Evolutionary conservation across 2,888 invertebrate genomes (phyloP), one percentile per base, ranked within the genome.

Genomic region (Isotomurus palustris): DNA sequence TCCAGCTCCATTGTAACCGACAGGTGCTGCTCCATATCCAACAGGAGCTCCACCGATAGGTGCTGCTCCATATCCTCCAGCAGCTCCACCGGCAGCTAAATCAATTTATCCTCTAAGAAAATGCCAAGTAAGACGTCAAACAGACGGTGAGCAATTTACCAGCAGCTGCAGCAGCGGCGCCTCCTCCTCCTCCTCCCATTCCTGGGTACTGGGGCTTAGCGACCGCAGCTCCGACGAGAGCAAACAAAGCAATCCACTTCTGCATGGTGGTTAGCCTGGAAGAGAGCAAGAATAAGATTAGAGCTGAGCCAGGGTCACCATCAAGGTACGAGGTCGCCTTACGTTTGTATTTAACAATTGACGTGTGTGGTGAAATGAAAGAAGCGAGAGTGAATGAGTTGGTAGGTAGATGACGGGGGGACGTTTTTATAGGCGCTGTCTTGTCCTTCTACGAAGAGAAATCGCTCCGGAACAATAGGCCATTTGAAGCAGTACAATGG

Each of bases 201-300:
- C 51, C 62, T n/a, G 41, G 36, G 25, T 53, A 60, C 41, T 66
- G 66, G 19, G 66, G 66, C 1, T 14, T 6, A n/a, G 64, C 62
- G 1, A 25, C 38, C 14, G 62, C 67, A 28, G 48, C 60, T 10
- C 54, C 47, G 40, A 60, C 43, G 24, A 66, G 35, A 22, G 60
- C 62, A 24, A 64, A 43, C 19, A 64, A 19, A 17, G 54, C 43
- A 28, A 63, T 53, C 50, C 22, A 50, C 36, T 58, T 58, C 66
- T 63, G 62, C 22, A 22, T 63, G 2, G 27, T 35, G 47, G 28
- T 35, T 56, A 28, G 35, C 28, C 50, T 43, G 41, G 8, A 40
- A 50, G n/a, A n/a, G n/a, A n/a, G n/a, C n/a, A n/a, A n/a, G 19
- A 50, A 24, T 41, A 55, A 3, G 41, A 38, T 10, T 29, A 38